phyloP scores from a whole-genome alignment of 64 coral and sea anemone species.

The Montipora foliosa region DNA sequence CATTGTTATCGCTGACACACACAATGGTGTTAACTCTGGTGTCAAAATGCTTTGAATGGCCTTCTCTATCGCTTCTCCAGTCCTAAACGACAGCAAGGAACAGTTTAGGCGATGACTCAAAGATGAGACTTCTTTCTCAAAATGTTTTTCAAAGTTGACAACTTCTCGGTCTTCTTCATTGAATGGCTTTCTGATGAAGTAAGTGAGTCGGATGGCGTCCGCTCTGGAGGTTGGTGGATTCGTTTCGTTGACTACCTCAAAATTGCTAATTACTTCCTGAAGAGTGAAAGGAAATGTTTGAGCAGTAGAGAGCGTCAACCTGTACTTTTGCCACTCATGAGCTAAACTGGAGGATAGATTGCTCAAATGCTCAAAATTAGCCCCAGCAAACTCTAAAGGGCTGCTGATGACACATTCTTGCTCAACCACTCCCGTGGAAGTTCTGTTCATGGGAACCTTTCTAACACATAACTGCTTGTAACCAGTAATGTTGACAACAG shows the following conservation, averaged over 20 bases:
- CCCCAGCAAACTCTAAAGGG: slow-evolving; percentile 38
- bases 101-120: background rate
- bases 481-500: background rate
- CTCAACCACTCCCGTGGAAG: background rate
- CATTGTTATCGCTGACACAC: background rate
- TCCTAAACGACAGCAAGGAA: background rate
- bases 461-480: background rate
- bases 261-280: background rate
- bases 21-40: background rate
- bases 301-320: background rate
- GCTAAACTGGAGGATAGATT: slow-evolving; percentile 24
- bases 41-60: background rate
- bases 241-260: background rate
- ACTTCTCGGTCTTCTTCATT: background rate
- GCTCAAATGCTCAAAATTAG: slow-evolving; percentile 30
- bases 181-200: slow-evolving; percentile 7
- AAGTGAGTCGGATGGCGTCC: background rate
- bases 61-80: background rate
- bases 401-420: background rate
- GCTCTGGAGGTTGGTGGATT: background rate
- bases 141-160: background rate
- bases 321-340: background rate
- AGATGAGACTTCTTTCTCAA: background rate
- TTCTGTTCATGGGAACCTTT: background rate
- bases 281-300: background rate